Conservation (phyloP, 2,113 vertebrate genomes). For the Pimephales promelas region DNA sequence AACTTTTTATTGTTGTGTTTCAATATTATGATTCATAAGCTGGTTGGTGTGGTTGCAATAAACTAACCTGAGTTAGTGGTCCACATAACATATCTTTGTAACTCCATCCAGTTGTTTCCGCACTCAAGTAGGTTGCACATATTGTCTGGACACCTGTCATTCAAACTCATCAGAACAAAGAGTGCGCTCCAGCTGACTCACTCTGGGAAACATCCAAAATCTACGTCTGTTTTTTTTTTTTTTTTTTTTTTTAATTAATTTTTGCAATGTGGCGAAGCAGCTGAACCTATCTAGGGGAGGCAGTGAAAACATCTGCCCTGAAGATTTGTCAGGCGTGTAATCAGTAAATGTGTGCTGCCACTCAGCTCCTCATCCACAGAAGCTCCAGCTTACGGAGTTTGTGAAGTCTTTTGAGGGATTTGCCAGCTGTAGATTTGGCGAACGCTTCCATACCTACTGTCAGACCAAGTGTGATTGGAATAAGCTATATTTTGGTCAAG, state of each 20-base stretch:
- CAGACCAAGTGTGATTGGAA: slow-evolving; percentile 3
- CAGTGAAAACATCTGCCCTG: slow-evolving; percentile 47
- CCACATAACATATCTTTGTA: not conserved
- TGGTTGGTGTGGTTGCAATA: not conserved
- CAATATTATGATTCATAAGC: not conserved
- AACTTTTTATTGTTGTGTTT: not conserved
- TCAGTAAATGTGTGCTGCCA: slow-evolving; percentile 35
- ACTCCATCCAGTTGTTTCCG: not conserved
- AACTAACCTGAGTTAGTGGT: not conserved
- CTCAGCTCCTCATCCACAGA: slow-evolving; percentile 6
- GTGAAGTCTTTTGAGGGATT: slow-evolving; percentile 30
- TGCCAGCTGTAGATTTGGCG: slow-evolving; percentile 34
- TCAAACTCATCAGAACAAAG: slow-evolving; percentile 32
- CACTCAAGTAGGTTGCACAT: not conserved
- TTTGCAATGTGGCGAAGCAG: slow-evolving; percentile 53
- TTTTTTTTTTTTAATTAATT: slow-evolving; percentile 51
- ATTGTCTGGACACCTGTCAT: slow-evolving; percentile 44
- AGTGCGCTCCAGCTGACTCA: not conserved
- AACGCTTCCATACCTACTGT: slow-evolving; percentile 26
- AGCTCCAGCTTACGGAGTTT: slow-evolving; percentile 15
- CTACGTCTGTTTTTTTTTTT: slow-evolving; percentile 42
- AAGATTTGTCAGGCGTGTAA: slow-evolving; percentile 48
- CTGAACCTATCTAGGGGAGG: slow-evolving; percentile 33
- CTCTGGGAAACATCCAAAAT: slow-evolving; percentile 25
- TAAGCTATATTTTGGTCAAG: slow-evolving; percentile 1